Base-by-base conservation (phyloP, 2,113 vertebrate species). In the Gavia stellata region DNA sequence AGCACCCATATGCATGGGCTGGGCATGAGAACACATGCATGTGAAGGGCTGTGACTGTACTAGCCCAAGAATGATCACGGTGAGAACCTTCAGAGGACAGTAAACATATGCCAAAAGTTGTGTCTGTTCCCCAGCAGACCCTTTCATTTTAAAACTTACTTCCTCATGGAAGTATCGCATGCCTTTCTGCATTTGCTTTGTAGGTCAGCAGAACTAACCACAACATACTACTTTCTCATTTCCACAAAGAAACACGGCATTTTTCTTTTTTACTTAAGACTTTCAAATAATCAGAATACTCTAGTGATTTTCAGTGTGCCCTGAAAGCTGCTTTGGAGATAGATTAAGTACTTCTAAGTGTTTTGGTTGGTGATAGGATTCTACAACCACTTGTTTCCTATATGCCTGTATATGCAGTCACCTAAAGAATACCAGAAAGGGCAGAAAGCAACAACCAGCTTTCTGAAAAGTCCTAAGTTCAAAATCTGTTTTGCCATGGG, bases 1-100 rank as follows among this genome's bases (percentile, higher is more conserved):
- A 47, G 53, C n/a, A 52, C 31, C 12, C 31, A 34, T 25, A 34
- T 0, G 0, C 1, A 2, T 20, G 33, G 28, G 11, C 33, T 45
- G 8, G 29, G 36, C 25, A 12, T 13, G 31, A 45, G 25, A 70
- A 70, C n/a, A 20, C 13, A 26, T 1, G 6, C 31, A 6, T 0
- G 2, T 13, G 55, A 72, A 52, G 34, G 33, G 28, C 44, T 92
- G 25, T 47, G n/a, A 56, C 40, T 50, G 20, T 14, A 6, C 19
- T 45, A 61, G 73, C 7, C 9, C 10, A 23, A 42, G 62, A 75
- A 84, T 3, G 23, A 10, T 19, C 17, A 5, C 5, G 17, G 13
- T 3, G 17, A 81, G 42, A 90, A 45, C 33, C n/a, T 53, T 56
- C 66, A 79, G 65, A 73, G 28, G 33, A 79, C n/a, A 24, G 25